phyloP scores from a whole-genome alignment of 2,113 vertebrate species.

The Monarcha castaneiventris region DNA sequence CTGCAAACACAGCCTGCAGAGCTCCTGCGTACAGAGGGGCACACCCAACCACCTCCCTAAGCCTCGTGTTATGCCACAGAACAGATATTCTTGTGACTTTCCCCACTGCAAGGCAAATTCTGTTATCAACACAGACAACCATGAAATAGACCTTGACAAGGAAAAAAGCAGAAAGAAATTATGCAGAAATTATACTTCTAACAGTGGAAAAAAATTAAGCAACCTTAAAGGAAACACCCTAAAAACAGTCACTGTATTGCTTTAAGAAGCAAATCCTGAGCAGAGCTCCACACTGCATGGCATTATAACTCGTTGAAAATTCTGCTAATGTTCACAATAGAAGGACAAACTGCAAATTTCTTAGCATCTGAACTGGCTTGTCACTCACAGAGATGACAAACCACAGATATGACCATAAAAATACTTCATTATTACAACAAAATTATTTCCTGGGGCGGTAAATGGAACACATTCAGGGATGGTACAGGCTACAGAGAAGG shows the following conservation, averaged over 20 bases:
- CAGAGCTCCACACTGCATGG: not conserved
- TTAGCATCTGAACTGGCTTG: not conserved
- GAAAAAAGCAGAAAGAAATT: not conserved
- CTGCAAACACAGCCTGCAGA: not conserved
- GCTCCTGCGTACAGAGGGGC: not conserved
- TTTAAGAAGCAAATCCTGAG: not conserved
- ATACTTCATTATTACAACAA: not conserved
- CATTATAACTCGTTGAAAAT: not conserved
- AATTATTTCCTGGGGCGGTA: not conserved
- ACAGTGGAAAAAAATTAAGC: not conserved
- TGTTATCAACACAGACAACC: not conserved
- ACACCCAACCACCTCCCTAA: not conserved
- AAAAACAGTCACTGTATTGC: not conserved
- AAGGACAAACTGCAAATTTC: not conserved
- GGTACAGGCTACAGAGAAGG: not conserved
- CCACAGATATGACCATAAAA: not conserved
- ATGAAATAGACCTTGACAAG: not conserved
- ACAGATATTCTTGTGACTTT: rapidly evolving
- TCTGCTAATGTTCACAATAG: not conserved
- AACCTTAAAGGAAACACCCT: not conserved
- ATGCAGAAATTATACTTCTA: not conserved
- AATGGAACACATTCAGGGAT: not conserved
- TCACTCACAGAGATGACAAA: not conserved
- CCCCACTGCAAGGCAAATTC: not conserved
- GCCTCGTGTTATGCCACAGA: not conserved